These are phyloP conservation scores for Drosophila koepferae DNA, from an alignment of 2,888 invertebrate species.

Conservation along the genomic window DNA sequence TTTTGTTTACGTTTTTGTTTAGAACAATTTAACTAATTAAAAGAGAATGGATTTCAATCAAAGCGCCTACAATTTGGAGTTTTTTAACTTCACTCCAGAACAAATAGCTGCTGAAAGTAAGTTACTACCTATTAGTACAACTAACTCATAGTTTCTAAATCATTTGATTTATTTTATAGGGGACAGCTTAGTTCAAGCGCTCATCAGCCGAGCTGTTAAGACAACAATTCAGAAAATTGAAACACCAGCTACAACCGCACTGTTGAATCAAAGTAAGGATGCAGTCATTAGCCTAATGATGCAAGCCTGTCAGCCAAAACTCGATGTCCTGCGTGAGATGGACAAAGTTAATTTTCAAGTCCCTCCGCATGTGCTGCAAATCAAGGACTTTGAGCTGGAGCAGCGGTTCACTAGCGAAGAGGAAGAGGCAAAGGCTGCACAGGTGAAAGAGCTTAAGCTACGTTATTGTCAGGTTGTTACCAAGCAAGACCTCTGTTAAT, in stretches of 20 bases:
- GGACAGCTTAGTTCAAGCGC: slow-evolving; percentile 55
- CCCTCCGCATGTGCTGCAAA: slow-evolving; percentile 78
- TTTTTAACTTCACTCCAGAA: slow-evolving; percentile 62
- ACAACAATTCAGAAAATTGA: slow-evolving; percentile 52
- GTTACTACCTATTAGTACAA: not conserved
- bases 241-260: slow-evolving; percentile 56
- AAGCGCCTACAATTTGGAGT: slow-evolving; percentile 47
- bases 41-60: slow-evolving; percentile 56
- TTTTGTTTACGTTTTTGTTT: slow-evolving; percentile 13
- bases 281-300: slow-evolving; percentile 63
- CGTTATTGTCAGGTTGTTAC: slow-evolving; percentile 71
- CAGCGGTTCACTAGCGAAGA: slow-evolving; percentile 61
- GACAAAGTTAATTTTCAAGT: slow-evolving; percentile 75
- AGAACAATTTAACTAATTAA: not conserved
- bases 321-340: slow-evolving; percentile 58
- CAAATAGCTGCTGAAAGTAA: slow-evolving; percentile 58
- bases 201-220: slow-evolving; percentile 56
- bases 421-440: slow-evolving; percentile 55
- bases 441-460: slow-evolving; percentile 63
- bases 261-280: slow-evolving; percentile 51
- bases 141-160: not conserved
- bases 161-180: slow-evolving; percentile 41
- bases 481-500: not conserved
- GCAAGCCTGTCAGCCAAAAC: slow-evolving; percentile 49
- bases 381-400: slow-evolving; percentile 71